Evolutionary conservation across 2,888 invertebrate species (phyloP).

Genomic region (Philereme transversata): DNA sequence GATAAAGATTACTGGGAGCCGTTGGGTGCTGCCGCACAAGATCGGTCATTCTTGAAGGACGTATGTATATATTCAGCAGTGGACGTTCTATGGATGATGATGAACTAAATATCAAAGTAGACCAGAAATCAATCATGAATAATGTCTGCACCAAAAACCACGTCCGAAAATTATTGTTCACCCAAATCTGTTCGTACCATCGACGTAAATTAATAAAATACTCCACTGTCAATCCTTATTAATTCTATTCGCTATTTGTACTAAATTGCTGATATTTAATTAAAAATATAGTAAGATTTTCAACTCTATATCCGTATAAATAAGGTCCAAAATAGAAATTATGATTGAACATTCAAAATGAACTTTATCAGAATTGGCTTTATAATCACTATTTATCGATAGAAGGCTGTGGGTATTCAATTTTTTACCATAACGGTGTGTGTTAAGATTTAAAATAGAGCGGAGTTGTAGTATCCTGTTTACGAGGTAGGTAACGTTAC

Average conservation of each 20-base stretch:
- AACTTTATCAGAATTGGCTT: conserved; percentile 12
- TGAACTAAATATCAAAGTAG: too few species aligned
- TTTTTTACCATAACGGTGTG: conserved; percentile 8
- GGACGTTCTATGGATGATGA: too few species aligned
- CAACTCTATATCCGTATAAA: conserved; percentile 18
- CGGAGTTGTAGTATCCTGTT: conserved; percentile 4
- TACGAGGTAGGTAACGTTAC: background rate
- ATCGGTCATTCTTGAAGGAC: too few species aligned
- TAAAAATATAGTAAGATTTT: conserved; percentile 17
- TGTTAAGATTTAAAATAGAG: conserved; percentile 12
- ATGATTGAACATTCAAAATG: conserved; percentile 13
- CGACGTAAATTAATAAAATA: conserved; percentile 33
- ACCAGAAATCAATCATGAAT: conserved; percentile 3
- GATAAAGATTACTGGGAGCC: too few species aligned
- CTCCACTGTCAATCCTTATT: conserved; percentile 34
- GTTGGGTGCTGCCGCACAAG: too few species aligned
- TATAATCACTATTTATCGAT: conserved; percentile 9
- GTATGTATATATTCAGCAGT: too few species aligned
- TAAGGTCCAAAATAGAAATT: conserved; percentile 19
- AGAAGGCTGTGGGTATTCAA: background rate
- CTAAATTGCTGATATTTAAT: conserved; percentile 15
- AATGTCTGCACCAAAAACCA: conserved; percentile 9
- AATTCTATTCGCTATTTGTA: conserved; percentile 2
- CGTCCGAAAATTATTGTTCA: conserved; percentile 12
- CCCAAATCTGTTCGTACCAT: conserved; percentile 28